Evolutionary conservation across 2,888 invertebrate species (phyloP).

Genomic region (Globia sparganii): DNA sequence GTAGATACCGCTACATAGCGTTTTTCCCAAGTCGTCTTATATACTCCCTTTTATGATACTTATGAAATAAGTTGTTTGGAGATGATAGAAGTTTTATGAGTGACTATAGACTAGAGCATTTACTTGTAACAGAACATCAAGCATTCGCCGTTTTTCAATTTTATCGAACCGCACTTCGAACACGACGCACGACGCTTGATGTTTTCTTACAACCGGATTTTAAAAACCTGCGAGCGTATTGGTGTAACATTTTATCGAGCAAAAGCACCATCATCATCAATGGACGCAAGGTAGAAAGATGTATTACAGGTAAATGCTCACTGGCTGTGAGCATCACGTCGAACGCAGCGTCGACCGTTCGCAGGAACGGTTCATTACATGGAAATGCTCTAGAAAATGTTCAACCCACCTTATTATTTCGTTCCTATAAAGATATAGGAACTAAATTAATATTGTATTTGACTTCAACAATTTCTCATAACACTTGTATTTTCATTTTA

Average conservation of each 20-base stretch:
- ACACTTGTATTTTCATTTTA: constrained; percentile 17
- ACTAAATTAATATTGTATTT: background rate
- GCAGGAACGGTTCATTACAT: background rate
- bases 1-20: too few relatives aligned
- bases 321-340: background rate
- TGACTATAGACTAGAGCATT: background rate
- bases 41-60: background rate
- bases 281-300: background rate
- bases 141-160: background rate
- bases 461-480: constrained; percentile 2
- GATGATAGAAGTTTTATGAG: background rate
- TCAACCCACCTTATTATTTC: background rate
- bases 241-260: background rate
- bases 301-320: background rate
- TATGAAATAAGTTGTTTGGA: background rate
- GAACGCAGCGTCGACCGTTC: background rate
- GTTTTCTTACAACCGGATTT: background rate
- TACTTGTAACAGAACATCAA: background rate
- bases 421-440: background rate
- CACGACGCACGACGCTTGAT: background rate
- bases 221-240: background rate
- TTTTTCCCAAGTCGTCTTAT: background rate
- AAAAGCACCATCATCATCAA: background rate
- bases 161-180: background rate
- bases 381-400: background rate